phyloP scores from a whole-genome alignment of 2,888 invertebrate genomes.

The Zaprionus lineosus region DNA sequence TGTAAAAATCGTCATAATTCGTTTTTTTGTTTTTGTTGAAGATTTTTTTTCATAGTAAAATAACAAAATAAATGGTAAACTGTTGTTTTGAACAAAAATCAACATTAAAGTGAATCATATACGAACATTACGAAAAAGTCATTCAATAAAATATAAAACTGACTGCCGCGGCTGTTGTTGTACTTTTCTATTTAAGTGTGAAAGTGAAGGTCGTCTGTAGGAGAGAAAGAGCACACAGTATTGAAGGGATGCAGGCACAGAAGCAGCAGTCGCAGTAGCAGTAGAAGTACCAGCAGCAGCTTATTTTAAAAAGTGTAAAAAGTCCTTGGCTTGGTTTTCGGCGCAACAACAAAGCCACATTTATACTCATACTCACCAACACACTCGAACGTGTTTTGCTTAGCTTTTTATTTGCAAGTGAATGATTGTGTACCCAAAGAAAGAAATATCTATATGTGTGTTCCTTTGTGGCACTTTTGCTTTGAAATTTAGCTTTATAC shows the following conservation, averaged over 20 bases:
- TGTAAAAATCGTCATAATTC: constrained; percentile 43
- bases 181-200: constrained; percentile 39
- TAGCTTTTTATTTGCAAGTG: not conserved
- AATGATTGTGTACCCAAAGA: no score
- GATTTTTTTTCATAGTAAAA: no score
- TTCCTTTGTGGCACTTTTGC: no score
- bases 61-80: no score
- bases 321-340: constrained; percentile 76
- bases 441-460: no score
- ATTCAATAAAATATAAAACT: constrained; percentile 50
- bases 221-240: constrained; percentile 62
- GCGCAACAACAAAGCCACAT: constrained; percentile 69
- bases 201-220: constrained; percentile 76
- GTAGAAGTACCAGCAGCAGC: constrained; percentile 52
- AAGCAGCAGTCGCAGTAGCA: constrained; percentile 30
- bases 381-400: not conserved
- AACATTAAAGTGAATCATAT: no score
- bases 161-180: constrained; percentile 33
- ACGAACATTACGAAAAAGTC: constrained; percentile 29
- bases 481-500: no score
- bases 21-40: constrained; percentile 24
- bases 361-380: constrained; percentile 20
- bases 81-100: no score
- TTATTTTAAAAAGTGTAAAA: constrained; percentile 69
- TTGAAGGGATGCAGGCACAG: constrained; percentile 36